Evolutionary conservation across 2,113 vertebrate species (phyloP).

Genomic region (Castor canadensis): DNA sequence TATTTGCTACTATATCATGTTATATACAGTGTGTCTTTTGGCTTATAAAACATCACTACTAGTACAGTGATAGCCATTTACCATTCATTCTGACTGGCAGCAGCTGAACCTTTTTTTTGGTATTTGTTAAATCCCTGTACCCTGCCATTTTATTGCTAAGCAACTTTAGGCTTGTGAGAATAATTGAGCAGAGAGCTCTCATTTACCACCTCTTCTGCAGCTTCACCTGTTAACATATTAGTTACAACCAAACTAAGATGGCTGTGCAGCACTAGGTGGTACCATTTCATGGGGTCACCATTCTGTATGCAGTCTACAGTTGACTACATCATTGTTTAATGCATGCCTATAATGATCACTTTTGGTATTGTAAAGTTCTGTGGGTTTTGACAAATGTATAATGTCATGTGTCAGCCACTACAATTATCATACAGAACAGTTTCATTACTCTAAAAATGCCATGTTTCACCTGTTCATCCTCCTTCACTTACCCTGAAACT

Average conservation of each 20-base stretch:
- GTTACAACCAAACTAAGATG: neutral
- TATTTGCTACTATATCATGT: neutral
- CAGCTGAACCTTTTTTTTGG: neutral
- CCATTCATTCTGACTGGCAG: neutral
- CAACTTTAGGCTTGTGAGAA: neutral
- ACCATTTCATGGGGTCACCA: neutral
- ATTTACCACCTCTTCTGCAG: neutral
- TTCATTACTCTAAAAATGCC: neutral
- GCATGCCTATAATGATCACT: neutral
- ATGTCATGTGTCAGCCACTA: neutral
- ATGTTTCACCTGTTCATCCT: neutral
- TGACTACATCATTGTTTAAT: neutral
- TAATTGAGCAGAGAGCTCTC: neutral
- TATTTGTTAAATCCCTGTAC: neutral
- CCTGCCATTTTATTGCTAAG: neutral
- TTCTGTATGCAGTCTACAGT: neutral
- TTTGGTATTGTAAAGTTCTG: neutral
- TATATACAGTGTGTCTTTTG: neutral
- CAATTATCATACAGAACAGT: neutral
- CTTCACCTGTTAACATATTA: neutral
- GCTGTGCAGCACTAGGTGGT: neutral
- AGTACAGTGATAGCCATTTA: neutral
- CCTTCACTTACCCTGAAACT: neutral
- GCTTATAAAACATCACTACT: neutral
- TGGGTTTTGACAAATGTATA: too few relatives aligned